Conservation (phyloP, 2,113 vertebrate genomes). For the Phoenicopterus ruber region DNA sequence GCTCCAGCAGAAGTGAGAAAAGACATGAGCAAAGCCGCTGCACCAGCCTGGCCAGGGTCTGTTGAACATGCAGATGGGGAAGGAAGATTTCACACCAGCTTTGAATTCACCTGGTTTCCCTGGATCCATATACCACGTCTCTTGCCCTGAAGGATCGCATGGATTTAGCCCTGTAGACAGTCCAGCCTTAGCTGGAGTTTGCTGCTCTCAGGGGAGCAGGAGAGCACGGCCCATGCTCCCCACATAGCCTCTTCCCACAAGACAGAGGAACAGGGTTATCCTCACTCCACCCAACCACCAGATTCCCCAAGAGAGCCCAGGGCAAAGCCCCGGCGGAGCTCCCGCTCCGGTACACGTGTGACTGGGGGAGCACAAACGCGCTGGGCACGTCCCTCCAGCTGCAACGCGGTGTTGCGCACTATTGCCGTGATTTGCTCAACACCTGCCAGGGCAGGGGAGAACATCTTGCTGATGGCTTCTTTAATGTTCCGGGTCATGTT, state of each 20-base stretch:
- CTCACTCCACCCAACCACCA: neutral
- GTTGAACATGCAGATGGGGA: neutral
- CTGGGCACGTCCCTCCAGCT: neutral
- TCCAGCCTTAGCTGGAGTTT: neutral
- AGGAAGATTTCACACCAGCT: neutral
- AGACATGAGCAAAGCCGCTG: neutral
- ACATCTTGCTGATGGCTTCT: neutral
- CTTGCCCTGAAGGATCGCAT: neutral
- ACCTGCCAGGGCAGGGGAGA: neutral
- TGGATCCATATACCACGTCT: too few species aligned
- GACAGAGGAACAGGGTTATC: neutral
- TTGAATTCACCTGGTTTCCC: neutral
- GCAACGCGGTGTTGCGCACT: rapidly evolving
- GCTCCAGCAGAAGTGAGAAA: neutral
- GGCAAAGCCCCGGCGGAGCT: neutral
- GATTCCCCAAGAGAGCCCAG: neutral
- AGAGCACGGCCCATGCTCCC: neutral
- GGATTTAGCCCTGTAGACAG: neutral
- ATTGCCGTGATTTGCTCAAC: neutral
- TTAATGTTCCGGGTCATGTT: neutral
- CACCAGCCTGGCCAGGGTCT: neutral
- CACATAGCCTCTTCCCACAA: neutral
- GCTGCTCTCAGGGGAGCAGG: neutral
- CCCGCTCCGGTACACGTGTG: rapidly evolving
- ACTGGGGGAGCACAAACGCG: neutral